Evolutionary conservation across 2,113 vertebrate species (phyloP).

Genomic region (Murina feae): DNA sequence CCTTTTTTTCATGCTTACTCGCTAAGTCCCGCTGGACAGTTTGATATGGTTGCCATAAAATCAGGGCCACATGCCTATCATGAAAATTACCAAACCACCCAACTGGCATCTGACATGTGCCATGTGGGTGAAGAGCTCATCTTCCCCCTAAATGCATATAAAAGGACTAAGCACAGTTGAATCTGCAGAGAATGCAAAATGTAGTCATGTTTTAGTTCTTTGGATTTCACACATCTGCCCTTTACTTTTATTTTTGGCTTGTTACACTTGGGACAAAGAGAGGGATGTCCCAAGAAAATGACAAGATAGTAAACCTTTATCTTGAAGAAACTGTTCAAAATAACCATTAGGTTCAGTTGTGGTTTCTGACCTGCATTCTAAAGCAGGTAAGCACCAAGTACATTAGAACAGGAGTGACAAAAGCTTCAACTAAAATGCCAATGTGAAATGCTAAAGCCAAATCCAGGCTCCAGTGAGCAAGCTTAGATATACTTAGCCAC

Average conservation of each 20-base stretch:
- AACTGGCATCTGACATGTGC: background rate
- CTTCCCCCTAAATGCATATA: background rate
- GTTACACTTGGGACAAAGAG: background rate
- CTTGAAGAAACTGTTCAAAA: background rate
- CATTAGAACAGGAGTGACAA: background rate
- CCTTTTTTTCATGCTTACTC: slow-evolving; percentile 66
- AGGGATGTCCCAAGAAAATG: background rate
- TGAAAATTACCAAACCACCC: background rate
- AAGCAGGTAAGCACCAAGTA: background rate
- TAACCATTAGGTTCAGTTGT: background rate
- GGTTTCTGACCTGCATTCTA: background rate
- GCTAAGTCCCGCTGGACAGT: slow-evolving; percentile 58
- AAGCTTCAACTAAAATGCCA: background rate
- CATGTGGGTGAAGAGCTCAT: background rate
- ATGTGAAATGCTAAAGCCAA: background rate
- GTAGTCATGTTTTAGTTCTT: background rate
- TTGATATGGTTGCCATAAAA: background rate
- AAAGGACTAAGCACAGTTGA: background rate
- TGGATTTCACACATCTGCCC: background rate
- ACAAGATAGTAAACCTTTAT: background rate
- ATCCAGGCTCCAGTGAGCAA: background rate
- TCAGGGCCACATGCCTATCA: slow-evolving; percentile 31
- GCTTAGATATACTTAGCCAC: background rate
- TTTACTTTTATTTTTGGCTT: background rate
- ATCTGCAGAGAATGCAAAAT: background rate